These are phyloP conservation scores for Apamea epomidion DNA, from an alignment of 2,888 invertebrate genomes.

Conservation along the genomic window DNA sequence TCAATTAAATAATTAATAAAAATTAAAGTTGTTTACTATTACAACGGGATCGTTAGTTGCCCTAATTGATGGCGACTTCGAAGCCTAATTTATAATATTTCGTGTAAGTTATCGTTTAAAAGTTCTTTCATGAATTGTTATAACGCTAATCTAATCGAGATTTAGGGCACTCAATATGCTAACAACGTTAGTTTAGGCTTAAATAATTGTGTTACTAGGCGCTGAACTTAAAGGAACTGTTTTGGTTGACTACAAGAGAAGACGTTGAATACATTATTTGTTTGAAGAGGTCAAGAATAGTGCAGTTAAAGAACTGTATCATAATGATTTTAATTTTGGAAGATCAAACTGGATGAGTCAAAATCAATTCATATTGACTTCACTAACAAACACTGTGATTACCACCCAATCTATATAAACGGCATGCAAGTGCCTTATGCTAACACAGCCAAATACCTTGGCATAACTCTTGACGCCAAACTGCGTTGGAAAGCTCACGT, in stretches of 20 bases:
- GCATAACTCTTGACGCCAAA: no score
- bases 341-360: no score
- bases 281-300: neutral
- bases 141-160: conserved; percentile 35
- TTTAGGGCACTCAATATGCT: conserved; percentile 42
- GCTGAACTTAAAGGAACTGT: neutral
- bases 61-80: conserved; percentile 22
- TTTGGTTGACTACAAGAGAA: neutral
- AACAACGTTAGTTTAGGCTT: conserved; percentile 14
- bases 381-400: no score
- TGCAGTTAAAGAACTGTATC: neutral
- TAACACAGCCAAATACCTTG: no score
- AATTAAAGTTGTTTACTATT: conserved; percentile 1
- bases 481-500: no score
- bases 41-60: conserved; percentile 11
- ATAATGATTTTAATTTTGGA: no score
- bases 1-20: conserved; percentile 44
- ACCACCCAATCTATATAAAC: no score
- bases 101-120: conserved; percentile 50
- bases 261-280: neutral
- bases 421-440: no score
- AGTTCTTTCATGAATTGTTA: conserved; percentile 34
- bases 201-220: conserved; percentile 15
- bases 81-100: conserved; percentile 43
- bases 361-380: no score